Base-by-base conservation (phyloP, 2,797 vertebrate species). In the Dromococcyx pavoninus region DNA sequence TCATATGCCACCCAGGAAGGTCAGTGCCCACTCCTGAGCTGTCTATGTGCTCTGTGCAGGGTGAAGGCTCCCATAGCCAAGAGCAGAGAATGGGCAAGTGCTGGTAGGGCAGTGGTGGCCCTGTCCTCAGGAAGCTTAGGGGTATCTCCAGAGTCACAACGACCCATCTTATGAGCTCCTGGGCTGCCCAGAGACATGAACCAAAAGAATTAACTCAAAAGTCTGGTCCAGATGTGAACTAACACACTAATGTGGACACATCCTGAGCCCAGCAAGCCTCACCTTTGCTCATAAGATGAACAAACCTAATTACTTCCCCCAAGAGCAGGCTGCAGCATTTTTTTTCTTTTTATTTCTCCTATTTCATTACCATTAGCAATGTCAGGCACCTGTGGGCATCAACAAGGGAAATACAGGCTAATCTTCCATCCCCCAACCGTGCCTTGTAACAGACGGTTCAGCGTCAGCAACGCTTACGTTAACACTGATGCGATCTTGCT, bases 11-110 rank as follows among this genome's bases (percentile, higher is more conserved):
- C 32, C 46, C 61, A 74, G 80, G 53, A 64, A 64, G 44, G 50
- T 64, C 51, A 53, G 57, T 1, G 11, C 30, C 19, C 3, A 1
- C 30, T 43, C n/a, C 16, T 1, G 4, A 32, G 8, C 19, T 33
- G 19, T 74, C 0, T 2, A 13, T 0, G 0, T 23, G 22, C 25
- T 41, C 73, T 56, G 11, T 11, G 33, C 0, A 0, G 33, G 35
- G 12, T 5, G 33, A 67, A 57, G 44, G 25, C 7, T 64, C 25
- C 39, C 5, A 3, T 0, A 4, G 21, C 46, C 7, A 3, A 60
- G n/a, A 74, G 32, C 43, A 79, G 15, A 51, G 19, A 0, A 4
- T 21, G 37, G 67, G 74, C n/a, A 88, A 57, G 66, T 0, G 13
- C 11, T 11, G 50, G 25, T 39, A 66, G 32, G 37, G 37, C 43